Conservation (phyloP, 2,113 vertebrate species). For the Dolichallabes microphthalmus region DNA sequence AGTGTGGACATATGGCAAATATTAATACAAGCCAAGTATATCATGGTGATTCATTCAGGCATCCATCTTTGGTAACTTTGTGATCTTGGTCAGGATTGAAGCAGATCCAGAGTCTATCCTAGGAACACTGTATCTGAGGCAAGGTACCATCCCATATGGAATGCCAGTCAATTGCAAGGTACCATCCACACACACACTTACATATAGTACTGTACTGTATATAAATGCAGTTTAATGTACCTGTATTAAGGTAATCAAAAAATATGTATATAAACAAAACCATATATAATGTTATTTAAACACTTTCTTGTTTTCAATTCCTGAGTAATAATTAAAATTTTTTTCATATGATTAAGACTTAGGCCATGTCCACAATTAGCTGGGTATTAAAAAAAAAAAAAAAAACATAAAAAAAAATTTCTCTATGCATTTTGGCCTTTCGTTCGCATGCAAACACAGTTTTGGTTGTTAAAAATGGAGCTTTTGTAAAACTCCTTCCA, state of each 20-base stretch:
- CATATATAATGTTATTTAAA: neutral
- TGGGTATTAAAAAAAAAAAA: too few species aligned
- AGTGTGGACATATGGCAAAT: neutral
- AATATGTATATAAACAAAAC: neutral
- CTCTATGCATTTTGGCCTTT: too few species aligned
- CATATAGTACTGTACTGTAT: neutral
- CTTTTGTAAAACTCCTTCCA: too few species aligned
- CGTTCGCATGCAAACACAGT: too few species aligned
- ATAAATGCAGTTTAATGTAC: neutral
- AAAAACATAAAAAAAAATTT: too few species aligned
- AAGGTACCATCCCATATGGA: neutral
- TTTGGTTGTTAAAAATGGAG: too few species aligned
- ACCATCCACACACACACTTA: neutral
- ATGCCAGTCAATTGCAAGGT: neutral
- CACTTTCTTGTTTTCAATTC: neutral
- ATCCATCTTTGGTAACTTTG: neutral
- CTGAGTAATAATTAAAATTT: too few species aligned
- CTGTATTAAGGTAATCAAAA: neutral
- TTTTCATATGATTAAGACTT: too few species aligned
- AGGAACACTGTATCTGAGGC: neutral
- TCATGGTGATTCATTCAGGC: neutral
- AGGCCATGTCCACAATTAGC: too few species aligned
- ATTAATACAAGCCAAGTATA: conserved; percentile 1
- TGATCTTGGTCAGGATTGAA: neutral
- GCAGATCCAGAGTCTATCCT: neutral